Percentiles rank a stretch among this genome's conserved stretches.
Conservation (phyloP, 1,140 invertebrate species). For the Anoplophora glabripennis region DNA sequence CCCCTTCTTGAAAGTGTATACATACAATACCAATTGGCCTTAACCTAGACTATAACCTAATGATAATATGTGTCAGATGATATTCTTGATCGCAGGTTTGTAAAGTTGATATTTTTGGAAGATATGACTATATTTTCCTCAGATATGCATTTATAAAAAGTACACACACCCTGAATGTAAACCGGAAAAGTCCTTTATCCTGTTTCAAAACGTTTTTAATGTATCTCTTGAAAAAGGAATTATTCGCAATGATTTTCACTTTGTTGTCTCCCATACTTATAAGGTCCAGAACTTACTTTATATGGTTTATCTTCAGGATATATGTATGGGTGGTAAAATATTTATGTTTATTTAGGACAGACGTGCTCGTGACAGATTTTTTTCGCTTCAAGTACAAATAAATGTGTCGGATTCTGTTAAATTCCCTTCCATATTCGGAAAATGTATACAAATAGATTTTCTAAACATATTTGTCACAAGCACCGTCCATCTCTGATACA, state of each 20-base stretch:
- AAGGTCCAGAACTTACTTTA: too few species aligned
- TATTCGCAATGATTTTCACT: too few species aligned
- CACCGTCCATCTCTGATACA: background rate
- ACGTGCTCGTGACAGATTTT: background rate
- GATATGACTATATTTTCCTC: background rate
- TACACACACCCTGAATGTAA: too few species aligned
- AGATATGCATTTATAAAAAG: slow-evolving; percentile 9
- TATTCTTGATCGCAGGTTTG: slow-evolving; percentile 43
- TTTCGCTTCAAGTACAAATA: background rate
- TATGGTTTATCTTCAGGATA: too few species aligned
- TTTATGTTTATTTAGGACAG: background rate
- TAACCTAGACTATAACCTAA: slow-evolving; percentile 20
- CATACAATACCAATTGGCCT: slow-evolving; percentile 25
- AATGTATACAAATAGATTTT: background rate
- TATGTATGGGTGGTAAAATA: background rate
- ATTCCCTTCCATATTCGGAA: background rate
- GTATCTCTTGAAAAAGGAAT: too few species aligned
- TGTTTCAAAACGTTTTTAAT: too few species aligned
- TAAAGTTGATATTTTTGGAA: slow-evolving; percentile 5
- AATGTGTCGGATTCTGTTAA: background rate
- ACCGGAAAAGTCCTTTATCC: too few species aligned
- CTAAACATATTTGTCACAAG: background rate
- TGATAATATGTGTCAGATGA: slow-evolving; percentile 34
- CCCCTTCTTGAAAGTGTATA: background rate
- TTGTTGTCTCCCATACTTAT: too few species aligned